These are phyloP conservation scores for Myiothlypis chrysogaster DNA, from an alignment of 2,797 vertebrate genomes.

Conservation along the genomic window DNA sequence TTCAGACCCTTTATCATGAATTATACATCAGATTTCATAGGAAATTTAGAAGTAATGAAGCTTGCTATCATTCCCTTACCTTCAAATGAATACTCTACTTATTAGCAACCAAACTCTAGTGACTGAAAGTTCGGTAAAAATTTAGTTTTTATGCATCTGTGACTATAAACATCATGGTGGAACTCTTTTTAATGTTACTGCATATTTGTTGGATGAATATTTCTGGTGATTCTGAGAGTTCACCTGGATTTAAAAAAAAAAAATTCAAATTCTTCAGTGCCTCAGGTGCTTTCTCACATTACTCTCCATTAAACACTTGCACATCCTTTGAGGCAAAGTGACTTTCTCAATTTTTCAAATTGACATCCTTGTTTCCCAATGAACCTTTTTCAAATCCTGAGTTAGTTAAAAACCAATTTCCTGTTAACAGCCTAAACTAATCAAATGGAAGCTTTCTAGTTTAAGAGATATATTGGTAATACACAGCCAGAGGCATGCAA, in stretches of 20 bases:
- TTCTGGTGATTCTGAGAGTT: not conserved
- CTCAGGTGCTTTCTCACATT: not conserved
- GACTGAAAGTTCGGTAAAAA: not conserved
- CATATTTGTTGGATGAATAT: not conserved
- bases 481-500: not conserved
- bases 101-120: not conserved
- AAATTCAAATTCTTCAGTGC: not conserved
- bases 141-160: not conserved
- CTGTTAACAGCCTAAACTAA: not conserved
- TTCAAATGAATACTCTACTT: not conserved
- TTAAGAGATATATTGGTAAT: not conserved
- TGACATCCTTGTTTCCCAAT: not conserved
- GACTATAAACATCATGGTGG: not conserved
- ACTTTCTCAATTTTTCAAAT: not conserved
- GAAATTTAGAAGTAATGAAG: not conserved
- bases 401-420: not conserved
- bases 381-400: not conserved
- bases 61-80: not conserved
- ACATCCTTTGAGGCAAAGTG: not conserved
- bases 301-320: not conserved
- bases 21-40: not conserved
- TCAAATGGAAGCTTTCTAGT: not conserved
- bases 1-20: not conserved
- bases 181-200: not conserved
- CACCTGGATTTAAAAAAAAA: not conserved